Conservation (phyloP, 2,888 invertebrate species). For the Hyles lineata region DNA sequence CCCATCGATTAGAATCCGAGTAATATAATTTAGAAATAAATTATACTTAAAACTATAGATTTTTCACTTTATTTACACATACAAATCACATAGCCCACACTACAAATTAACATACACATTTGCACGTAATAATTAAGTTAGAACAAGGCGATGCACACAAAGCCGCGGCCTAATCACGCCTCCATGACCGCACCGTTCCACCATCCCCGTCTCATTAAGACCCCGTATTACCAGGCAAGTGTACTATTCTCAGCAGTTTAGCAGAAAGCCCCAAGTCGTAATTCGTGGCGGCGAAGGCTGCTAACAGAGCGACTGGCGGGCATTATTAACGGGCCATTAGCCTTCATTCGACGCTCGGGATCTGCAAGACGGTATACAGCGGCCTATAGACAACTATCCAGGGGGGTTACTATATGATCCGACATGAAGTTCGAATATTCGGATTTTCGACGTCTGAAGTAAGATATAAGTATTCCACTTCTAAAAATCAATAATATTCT, state of each 20-base stretch:
- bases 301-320: conserved; percentile 71
- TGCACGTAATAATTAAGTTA: conserved; percentile 19
- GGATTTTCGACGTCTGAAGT: no score
- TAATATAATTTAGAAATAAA: no score
- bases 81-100: background rate
- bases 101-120: conserved; percentile 13
- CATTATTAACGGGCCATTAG: conserved; percentile 80
- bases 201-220: conserved; percentile 62
- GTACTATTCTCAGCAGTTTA: conserved; percentile 70
- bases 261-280: conserved; percentile 69
- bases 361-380: conserved; percentile 50
- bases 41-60: no score
- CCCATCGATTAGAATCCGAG: no score
- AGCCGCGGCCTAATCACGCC: conserved; percentile 52
- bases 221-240: conserved; percentile 50
- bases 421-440: no score
- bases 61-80: no score
- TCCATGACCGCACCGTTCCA: conserved; percentile 51
- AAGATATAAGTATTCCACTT: no score
- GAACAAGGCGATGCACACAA: conserved; percentile 32
- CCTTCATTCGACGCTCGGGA: conserved; percentile 67
- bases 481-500: no score
- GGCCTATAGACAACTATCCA: conserved; percentile 42
- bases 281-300: conserved; percentile 68
- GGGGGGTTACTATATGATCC: no score